phyloP scores from a whole-genome alignment of 1,140 invertebrate genomes.

The Sinella curviseta region DNA sequence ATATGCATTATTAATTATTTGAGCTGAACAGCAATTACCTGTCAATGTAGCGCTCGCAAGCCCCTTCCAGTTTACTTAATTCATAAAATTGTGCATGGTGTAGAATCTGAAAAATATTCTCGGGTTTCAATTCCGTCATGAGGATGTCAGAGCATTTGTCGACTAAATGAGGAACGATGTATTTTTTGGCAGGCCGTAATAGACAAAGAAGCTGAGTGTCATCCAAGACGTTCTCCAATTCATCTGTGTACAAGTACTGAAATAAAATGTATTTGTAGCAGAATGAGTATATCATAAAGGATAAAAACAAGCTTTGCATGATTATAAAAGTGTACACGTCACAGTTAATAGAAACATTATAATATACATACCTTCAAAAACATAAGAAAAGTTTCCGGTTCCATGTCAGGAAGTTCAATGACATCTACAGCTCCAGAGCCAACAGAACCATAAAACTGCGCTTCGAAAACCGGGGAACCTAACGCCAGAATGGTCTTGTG shows the following conservation, averaged over 20 bases:
- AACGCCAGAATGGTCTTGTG: conserved; percentile 37
- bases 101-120: conserved; percentile 34
- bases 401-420: conserved; percentile 33
- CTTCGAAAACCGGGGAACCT: conserved; percentile 39
- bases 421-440: conserved; percentile 9
- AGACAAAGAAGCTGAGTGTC: conserved; percentile 25
- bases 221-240: conserved; percentile 25
- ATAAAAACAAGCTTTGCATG: neutral
- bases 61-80: conserved; percentile 26
- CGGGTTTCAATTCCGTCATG: conserved; percentile 33
- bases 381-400: conserved; percentile 31
- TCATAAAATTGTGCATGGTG: conserved; percentile 29
- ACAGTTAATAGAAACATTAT: too few relatives aligned
- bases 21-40: too few relatives aligned
- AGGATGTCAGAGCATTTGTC: conserved; percentile 35
- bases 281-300: neutral
- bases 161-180: conserved; percentile 30
- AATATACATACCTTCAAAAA: conserved; percentile 26
- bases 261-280: conserved; percentile 1
- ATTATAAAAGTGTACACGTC: neutral
- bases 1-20: too few relatives aligned
- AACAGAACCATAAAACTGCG: conserved; percentile 32
- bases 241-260: conserved; percentile 36
- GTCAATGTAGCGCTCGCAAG: conserved; percentile 34
- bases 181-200: conserved; percentile 31